Base-by-base conservation (phyloP, 2,113 vertebrate species). In the Megalops atlanticus region DNA sequence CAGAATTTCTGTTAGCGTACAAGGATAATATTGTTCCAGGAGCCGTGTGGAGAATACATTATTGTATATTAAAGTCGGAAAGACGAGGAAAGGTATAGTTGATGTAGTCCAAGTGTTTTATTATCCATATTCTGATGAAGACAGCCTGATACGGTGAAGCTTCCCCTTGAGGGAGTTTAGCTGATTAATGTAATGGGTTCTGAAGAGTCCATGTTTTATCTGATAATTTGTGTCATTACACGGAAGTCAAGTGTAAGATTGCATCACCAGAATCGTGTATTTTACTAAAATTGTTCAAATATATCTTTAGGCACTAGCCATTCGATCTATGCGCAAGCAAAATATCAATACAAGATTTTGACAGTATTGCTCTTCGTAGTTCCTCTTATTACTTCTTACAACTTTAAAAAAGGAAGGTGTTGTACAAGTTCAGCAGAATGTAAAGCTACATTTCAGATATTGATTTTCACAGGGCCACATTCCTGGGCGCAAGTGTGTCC, bases 211-310 rank as follows among this genome's bases (percentile, higher is more conserved):
- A 89, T 95, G 94, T 95, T 96, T 96, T 94, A 95, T 93, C 94
- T 95, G 94, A 96, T 97, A 94, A 96, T 97, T 96, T 96, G 93
- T 94, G 92, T 95, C 95, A 96, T 97, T 97, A 98, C 93, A 93
- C 91, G 83, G 86, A 93, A 96, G 95, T 96, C 95, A 94, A 97
- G 96, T 94, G 94, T 93, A 94, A 95, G 92, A 94, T 93, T 91
- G 91, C 91, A 94, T 95, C 95, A 92, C 92, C 91, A 91, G 94
- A 92, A 92, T 89, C 92, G 90, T 92, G 90, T 89, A 89, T 92
- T 89, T 91, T 77, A 88, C 93, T 89, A 95, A 91, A 92, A 91
- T 88, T 89, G 92, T 84, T 90, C 41, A 73, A 80, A 80, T 52
- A 73, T 40, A 71, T 39, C 27, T 47, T 47, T 12, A 79, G 64